Base-by-base conservation (phyloP, 2,113 vertebrate species). In the Mormyrus lacerda region DNA sequence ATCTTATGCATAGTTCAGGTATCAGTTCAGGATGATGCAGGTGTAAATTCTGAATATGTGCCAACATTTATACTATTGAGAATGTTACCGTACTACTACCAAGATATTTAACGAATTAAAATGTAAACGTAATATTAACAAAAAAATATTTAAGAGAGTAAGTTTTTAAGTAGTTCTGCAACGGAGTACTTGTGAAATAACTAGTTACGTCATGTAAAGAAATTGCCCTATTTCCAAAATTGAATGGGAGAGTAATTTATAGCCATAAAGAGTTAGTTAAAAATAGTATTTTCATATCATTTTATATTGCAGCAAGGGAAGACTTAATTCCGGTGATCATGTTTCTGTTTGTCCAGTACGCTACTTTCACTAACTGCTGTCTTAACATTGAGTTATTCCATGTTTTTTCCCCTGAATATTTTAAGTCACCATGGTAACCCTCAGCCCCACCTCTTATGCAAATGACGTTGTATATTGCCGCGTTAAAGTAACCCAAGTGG, bases 381-480 rank as follows among this genome's bases (percentile, higher is more conserved):
- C 1, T 48, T 47, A 85, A 45, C 9, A 24, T 84, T 11, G n/a
- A 27, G 31, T 76, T 76, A 42, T 85, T 47, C 4, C 83, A 2
- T 47, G n/a, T 69, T 31, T 76, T 96, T 96, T 96, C 92, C 94
- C 94, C 91, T 93, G 90, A 93, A 95, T 91, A 93, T 93, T 94
- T 91, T 87, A 87, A 24, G 95, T 95, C 92, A 93, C 84, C 94
- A 31, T 86, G 85, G 94, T 92, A 93, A 96, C 95, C 88, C 24
- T 76, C 19, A 85, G 21, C 93, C 91, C 93, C 93, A 90, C 95
- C 95, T 94, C 91, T 93, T 91, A 93, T 48, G 1, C 51, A 48
- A 9, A 27, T 79, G 50, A 83, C n/a, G 44, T 31, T 44, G 39
- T 13, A 47, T 48, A n/a, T 85, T 48, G 4, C 9, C 3, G 44